Evolutionary conservation across 2,113 vertebrate species (phyloP).

Genomic region (Columba livia): DNA sequence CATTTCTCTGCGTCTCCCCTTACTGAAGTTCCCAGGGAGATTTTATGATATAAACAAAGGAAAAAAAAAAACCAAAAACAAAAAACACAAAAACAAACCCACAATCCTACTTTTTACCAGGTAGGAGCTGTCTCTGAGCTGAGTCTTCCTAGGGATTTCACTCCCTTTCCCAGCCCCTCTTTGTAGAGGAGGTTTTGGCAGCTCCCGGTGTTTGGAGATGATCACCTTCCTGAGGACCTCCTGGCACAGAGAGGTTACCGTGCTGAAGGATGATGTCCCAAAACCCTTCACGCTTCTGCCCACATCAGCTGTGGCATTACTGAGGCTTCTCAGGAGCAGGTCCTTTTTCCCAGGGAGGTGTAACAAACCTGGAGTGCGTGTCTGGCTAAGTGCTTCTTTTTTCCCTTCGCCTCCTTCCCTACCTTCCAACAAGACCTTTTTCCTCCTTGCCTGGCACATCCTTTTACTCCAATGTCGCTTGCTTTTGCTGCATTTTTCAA

Average conservation of each 20-base stretch:
- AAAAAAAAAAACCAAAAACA: not conserved
- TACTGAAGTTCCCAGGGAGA: slow-evolving; percentile 16
- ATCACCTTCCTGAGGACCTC: not conserved
- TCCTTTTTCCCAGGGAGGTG: not conserved
- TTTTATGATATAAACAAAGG: not conserved
- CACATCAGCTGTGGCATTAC: not conserved
- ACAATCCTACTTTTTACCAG: slow-evolving; percentile 18
- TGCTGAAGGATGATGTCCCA: not conserved
- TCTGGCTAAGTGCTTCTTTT: slow-evolving; percentile 43
- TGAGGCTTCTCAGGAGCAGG: not conserved
- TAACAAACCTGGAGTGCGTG: slow-evolving; percentile 33
- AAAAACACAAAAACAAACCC: not conserved
- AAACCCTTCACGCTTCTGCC: not conserved
- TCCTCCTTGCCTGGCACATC: slow-evolving; percentile 56
- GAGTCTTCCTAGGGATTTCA: slow-evolving; percentile 63
- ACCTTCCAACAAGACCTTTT: not conserved
- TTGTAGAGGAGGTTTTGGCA: slow-evolving; percentile 20
- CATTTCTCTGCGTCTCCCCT: not conserved
- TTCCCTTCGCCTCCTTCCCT: not conserved
- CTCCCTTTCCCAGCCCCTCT: slow-evolving; percentile 40
- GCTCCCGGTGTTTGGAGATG: not conserved
- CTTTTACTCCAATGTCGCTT: slow-evolving; percentile 62
- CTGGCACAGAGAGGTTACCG: not conserved
- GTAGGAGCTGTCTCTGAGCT: slow-evolving; percentile 51
- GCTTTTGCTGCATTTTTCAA: slow-evolving; percentile 68